Evolutionary conservation across 2,888 invertebrate species (phyloP), one percentile per base, ranked within the genome.

Genomic region (Nemoura dubitans): DNA sequence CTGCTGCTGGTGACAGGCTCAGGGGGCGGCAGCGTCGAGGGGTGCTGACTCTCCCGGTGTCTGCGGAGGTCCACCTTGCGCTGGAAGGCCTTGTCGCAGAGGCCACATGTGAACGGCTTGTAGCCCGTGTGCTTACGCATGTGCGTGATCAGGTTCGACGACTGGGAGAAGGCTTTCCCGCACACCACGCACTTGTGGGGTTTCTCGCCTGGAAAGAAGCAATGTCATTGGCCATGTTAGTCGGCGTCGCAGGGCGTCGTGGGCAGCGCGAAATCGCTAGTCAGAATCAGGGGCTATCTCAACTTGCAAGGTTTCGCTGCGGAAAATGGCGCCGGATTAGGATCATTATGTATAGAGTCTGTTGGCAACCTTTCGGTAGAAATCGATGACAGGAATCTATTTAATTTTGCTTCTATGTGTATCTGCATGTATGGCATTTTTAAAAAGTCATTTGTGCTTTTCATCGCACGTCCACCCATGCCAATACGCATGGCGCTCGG

Each of bases 11-110:
- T 76, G 14, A 82, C 86, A 21, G 86, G 86, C 83, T 82, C 83
- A 14, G 85, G 36, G 0, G 27, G 26, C 16, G 82, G n/a, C 21
- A 84, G 26, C 27, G 82, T 7, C 21, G 86, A 27, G 0, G 95
- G 94, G 92, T 95, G 97, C 91, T 99, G 98, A 36, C 97, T 97
- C 92, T 99, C 99, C 59, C 98, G 94, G 91, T 99, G 99, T 29
- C 98, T 94, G 80, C 98, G 93, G 86, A 99, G 93, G 91, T 99
- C 99, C 88, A 99, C 99, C 91, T 97, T 97, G 86, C 97, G 94
- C 91, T 98, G 98, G 92, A 99, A 99, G 5, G 98, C 97, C 90
- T 98, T 97, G 87, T 98, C 98, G 92, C 99, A 99, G 81, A 98
- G 95, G 0, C 98, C 98, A 90, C 94, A 94, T 7, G 93, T 91